These are phyloP conservation scores for Watsonalla cultraria DNA, from an alignment of 2,888 invertebrate species.

Conservation along the genomic window DNA sequence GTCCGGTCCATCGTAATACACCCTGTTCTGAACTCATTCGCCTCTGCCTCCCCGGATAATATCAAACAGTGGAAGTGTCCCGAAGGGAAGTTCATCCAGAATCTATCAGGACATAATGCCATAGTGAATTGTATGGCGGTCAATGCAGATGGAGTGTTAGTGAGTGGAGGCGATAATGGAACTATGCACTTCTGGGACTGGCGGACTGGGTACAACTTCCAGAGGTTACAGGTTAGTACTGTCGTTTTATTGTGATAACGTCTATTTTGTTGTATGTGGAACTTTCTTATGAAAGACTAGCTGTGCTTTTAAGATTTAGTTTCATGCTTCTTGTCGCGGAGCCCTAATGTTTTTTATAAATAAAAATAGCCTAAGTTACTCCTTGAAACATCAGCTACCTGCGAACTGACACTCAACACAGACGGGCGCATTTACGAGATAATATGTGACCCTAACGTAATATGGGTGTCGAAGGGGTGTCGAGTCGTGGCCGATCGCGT, in stretches of 20 bases:
- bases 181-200: conserved; percentile 99
- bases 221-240: conserved; percentile 84
- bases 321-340: no score
- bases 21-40: conserved; percentile 93
- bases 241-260: background rate
- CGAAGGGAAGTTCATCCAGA: conserved; percentile 98
- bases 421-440: no score
- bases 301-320: no score
- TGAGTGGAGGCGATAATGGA: conserved; percentile 99
- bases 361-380: no score
- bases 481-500: no score
- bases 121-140: conserved; percentile 98
- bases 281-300: no score
- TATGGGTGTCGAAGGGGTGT: no score
- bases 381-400: no score
- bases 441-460: no score
- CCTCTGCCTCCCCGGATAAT: conserved; percentile 98
- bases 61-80: conserved; percentile 99
- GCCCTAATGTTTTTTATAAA: no score
- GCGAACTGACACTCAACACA: no score
- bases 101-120: conserved; percentile 97
- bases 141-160: conserved; percentile 96
- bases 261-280: background rate
- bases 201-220: conserved; percentile 99
- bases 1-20: conserved; percentile 88